Base-by-base conservation (phyloP, 2,113 vertebrate species). In the Tachuris rubrigastra region DNA sequence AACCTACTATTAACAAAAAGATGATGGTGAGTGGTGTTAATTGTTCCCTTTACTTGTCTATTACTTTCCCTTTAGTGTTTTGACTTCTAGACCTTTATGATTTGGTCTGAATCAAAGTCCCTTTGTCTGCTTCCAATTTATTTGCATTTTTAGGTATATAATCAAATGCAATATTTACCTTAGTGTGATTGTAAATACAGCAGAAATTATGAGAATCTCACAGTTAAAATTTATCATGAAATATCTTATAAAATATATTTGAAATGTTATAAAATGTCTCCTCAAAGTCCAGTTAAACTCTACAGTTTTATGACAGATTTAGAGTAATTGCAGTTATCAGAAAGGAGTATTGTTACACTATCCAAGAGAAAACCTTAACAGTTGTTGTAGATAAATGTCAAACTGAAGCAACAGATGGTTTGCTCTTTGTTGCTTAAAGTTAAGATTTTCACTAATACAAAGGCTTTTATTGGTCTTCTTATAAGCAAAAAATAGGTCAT, bases 321-420 rank as follows among this genome's bases (percentile, higher is more conserved):
- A 78, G 39, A 46, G 33, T 84, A 87, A 93, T 91, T 81, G 42
- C 50, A 71, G 49, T 82, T 95, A 92, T 94, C 95, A 97, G 93
- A 79, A 88, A 92, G 23, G 4, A 90, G 5, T n/a, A 55, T 35
- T 75, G 15, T 65, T 81, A 80, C 19, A 25, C 91, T 92, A 76
- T 93, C 47, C 53, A 76, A 50, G 30, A 95, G 58, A 73, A 39
- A 85, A 75, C 35, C 15, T 69, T 81, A 71, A 78, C 53, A 88
- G 72, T 72, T 78, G 30, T 58, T 85, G 37, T 46, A 80, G 55
- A 71, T 85, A 85, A 90, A 89, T 53, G 63, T 92, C 69, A 79
- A 78, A 83, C 31, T 39, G 35, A 90, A 88, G 65, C 33, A 86
- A 84, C 46, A 84, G 49, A 59, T 88, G 18, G 76, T 79, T 95